A percentile compares a stretch with the other conserved stretches of the same genome.
Conservation (phyloP, 2,888 invertebrate species). For the Chrysolina americana region DNA sequence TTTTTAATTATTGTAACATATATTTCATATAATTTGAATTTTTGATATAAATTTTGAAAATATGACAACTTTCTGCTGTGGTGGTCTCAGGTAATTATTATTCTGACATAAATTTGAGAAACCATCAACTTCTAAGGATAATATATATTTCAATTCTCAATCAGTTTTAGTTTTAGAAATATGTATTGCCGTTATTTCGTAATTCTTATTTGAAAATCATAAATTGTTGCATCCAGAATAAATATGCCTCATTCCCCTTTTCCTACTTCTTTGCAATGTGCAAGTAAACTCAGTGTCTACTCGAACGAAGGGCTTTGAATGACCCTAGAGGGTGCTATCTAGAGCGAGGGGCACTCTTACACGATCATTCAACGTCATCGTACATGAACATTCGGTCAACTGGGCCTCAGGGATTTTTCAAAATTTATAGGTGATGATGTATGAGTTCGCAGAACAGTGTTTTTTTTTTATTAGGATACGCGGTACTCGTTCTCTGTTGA, state of each 20-base stretch:
- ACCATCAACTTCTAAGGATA: no score
- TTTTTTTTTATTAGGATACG: not conserved
- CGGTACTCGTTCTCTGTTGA: not conserved
- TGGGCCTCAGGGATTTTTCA: constrained; percentile 59
- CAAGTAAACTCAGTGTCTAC: constrained; percentile 41
- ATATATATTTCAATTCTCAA: no score
- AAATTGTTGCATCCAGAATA: not conserved
- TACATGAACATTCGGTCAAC: constrained; percentile 64
- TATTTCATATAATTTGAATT: no score
- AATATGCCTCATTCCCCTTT: constrained; percentile 24
- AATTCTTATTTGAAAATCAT: not conserved
- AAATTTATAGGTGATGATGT: constrained; percentile 48
- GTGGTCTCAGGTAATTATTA: no score
- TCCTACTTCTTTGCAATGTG: constrained; percentile 39
- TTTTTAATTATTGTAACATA: no score
- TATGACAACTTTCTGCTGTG: no score
- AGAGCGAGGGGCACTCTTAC: constrained; percentile 46
- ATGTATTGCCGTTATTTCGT: no score
- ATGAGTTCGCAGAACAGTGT: constrained; percentile 34
- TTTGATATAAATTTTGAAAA: no score
- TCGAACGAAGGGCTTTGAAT: constrained; percentile 40
- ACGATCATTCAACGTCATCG: constrained; percentile 62
- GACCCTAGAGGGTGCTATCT: constrained; percentile 51
- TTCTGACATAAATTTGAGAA: no score
- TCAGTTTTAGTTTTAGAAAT: no score